Base-by-base conservation (phyloP, 2,113 vertebrate genomes). In the Antechinus stuartii region DNA sequence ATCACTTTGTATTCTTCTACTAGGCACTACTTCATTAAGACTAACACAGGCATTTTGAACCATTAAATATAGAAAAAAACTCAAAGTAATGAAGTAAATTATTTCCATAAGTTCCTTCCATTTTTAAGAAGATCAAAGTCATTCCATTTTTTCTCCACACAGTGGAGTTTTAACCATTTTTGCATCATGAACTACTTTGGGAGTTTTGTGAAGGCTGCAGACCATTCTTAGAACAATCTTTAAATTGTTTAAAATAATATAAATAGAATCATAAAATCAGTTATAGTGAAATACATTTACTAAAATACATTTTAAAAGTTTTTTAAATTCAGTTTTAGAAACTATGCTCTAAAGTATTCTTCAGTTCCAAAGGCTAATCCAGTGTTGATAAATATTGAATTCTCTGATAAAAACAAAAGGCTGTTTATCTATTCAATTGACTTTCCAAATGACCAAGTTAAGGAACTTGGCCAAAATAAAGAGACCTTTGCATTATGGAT, bases 91-190 rank as follows among this genome's bases (percentile, higher is more conserved):
- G 94, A 90, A 55, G 2, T 9, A 91, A 92, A 90, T 23, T 91
- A 14, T 93, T 0, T 93, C 25, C 27, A 2, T 0, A 93, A 10
- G 5, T 90, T 93, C 27, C 1, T 53, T 91, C 53, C 54, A 2
- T 50, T 89, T 92, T 93, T n/a, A 94, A 92, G n/a, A 96, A 54
- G 8, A 89, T 93, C 76, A 95, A 93, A 35, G 0, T 22, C 2
- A 55, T 3, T 26, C 1, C 89, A 25, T 55, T 93, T 91, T 91
- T 27, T 1, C 95, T 92, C 50, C 27, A 91, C 52, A 19, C 8
- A 52, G 54, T 16, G 5, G 12, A 5, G 16, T 68, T 68, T 68
- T 68, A 68, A 68, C 30, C 2, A 68, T 76, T 76, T 76, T 76
- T 76, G 30, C n/a, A 0, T 76, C 35, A 76, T 76, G 61, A n/a